These are phyloP conservation scores for Stichopus chloronotus DNA, from an alignment of 35 echinoderm and acorn worm species.

Conservation along the genomic window DNA sequence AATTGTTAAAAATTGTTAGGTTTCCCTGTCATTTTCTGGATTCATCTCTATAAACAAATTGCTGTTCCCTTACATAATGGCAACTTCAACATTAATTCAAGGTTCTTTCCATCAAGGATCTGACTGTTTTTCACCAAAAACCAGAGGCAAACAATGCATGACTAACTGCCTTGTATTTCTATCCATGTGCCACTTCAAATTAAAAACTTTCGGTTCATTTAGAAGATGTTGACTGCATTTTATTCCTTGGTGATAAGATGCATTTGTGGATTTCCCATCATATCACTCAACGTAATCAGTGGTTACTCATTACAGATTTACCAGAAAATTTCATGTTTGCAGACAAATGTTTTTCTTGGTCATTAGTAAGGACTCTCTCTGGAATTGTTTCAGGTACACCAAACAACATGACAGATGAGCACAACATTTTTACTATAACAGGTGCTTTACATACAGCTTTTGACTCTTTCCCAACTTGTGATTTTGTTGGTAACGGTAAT, in stretches of 20 bases:
- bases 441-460: background rate
- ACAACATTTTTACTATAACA: background rate
- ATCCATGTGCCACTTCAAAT: background rate
- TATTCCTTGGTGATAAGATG: background rate
- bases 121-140: background rate
- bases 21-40: too few relatives aligned
- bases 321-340: background rate
- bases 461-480: background rate
- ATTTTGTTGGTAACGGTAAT: background rate
- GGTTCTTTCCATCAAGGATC: constrained; percentile 13
- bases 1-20: too few relatives aligned
- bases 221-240: background rate
- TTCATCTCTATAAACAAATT: too few relatives aligned
- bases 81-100: background rate
- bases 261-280: background rate
- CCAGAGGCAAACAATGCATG: background rate
- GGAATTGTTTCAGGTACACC: background rate
- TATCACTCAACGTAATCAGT: background rate
- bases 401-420: background rate
- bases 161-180: constrained; percentile 5
- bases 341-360: background rate
- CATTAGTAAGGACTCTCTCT: background rate
- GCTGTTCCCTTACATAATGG: too few relatives aligned
- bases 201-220: background rate
- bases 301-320: constrained; percentile 8